A percentile compares a stretch with the other conserved stretches of the same genome.
Evolutionary conservation across 2,113 vertebrate species (phyloP).

Genomic region (Solenodon paradoxus): DNA sequence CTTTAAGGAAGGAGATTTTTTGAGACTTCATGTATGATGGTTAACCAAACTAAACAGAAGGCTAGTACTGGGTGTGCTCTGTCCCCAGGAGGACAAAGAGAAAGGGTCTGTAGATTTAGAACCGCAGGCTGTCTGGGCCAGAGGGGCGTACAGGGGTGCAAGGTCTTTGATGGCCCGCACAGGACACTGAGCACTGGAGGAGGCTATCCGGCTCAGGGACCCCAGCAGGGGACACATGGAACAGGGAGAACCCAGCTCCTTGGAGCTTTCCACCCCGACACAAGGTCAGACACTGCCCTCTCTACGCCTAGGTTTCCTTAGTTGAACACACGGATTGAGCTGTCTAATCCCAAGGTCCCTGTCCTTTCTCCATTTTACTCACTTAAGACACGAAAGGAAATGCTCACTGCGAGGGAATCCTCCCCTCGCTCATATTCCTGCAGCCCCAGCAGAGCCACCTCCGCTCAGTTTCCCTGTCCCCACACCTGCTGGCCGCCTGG

Average conservation of each 20-base stretch:
- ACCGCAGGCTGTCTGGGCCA: not conserved
- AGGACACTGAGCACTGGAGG: not conserved
- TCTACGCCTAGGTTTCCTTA: not conserved
- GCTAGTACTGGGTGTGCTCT: too few relatives aligned
- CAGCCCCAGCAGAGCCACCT: too few relatives aligned
- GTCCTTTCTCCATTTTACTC: too few relatives aligned
- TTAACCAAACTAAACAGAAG: not conserved
- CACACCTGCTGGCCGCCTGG: too few relatives aligned
- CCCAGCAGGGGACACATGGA: not conserved
- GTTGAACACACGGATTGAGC: too few relatives aligned
- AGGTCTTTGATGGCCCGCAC: not conserved
- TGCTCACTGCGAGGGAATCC: too few relatives aligned
- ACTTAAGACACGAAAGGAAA: too few relatives aligned
- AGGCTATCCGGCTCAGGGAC: not conserved
- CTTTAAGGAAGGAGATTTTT: not conserved
- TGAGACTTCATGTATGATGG: not conserved
- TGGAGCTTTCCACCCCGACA: not conserved
- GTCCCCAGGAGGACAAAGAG: not conserved
- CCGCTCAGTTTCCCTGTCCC: too few relatives aligned
- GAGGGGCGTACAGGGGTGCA: too few relatives aligned
- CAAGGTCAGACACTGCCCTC: not conserved
- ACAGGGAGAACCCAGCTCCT: not conserved
- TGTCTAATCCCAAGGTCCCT: too few relatives aligned
- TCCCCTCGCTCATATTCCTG: too few relatives aligned
- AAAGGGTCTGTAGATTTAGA: not conserved